phyloP scores from a whole-genome alignment of 1,140 invertebrate species.

The Scaptomyza hsui region DNA sequence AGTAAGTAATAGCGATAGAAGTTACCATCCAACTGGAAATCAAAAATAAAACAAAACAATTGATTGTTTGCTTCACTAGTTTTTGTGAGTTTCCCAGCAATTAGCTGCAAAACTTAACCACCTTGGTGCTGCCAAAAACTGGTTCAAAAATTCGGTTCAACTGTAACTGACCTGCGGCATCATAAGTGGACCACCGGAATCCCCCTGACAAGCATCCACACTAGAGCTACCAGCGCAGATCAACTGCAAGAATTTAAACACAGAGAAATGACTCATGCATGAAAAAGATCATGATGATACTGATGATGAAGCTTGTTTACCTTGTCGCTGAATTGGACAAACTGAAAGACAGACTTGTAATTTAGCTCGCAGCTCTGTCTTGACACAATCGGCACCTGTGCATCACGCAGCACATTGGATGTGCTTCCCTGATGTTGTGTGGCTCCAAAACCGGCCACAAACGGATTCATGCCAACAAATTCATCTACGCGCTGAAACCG shows the following conservation, averaged over 20 bases:
- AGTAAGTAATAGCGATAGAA: slow-evolving; percentile 85
- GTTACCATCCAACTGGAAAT: slow-evolving; percentile 52
- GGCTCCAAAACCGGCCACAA: slow-evolving; percentile 85
- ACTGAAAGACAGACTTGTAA: slow-evolving; percentile 86
- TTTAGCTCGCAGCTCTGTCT: slow-evolving; percentile 87
- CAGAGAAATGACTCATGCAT: neutral
- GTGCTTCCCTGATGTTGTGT: slow-evolving; percentile 85
- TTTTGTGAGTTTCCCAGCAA: slow-evolving; percentile 23
- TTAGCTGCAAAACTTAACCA: slow-evolving; percentile 41
- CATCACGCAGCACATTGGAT: slow-evolving; percentile 87
- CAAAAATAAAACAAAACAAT: slow-evolving; percentile 15
- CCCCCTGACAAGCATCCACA: slow-evolving; percentile 93
- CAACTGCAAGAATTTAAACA: slow-evolving; percentile 53
- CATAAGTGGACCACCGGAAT: slow-evolving; percentile 93
- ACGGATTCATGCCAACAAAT: slow-evolving; percentile 85
- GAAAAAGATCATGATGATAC: neutral
- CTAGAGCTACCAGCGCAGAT: slow-evolving; percentile 84
- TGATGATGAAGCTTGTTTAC: slow-evolving; percentile 40
- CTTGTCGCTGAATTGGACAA: slow-evolving; percentile 74
- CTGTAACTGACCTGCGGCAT: slow-evolving; percentile 82
- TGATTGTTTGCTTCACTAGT: neutral
- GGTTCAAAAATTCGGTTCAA: slow-evolving; percentile 24
- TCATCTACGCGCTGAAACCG: slow-evolving; percentile 83
- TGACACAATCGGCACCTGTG: slow-evolving; percentile 89
- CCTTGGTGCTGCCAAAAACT: slow-evolving; percentile 58